These are phyloP conservation scores for Eucriotettix oculatus DNA, from an alignment of 2,888 invertebrate species.

Conservation along the genomic window DNA sequence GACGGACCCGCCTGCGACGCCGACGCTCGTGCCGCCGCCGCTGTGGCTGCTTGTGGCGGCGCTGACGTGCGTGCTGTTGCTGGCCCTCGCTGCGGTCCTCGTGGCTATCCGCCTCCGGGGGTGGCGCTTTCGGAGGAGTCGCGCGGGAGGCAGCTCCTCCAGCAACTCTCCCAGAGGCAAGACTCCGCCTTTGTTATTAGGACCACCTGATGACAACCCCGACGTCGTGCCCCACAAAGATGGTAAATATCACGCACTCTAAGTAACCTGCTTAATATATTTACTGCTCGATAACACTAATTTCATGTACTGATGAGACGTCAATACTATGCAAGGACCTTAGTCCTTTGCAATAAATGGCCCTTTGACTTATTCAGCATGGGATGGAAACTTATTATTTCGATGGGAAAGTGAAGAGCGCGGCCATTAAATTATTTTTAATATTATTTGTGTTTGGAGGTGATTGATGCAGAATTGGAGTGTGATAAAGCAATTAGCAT, in stretches of 20 bases:
- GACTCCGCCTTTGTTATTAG: not conserved
- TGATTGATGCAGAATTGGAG: too few species aligned
- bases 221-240: not conserved
- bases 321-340: too few species aligned
- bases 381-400: too few species aligned
- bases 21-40: slow-evolving; percentile 7
- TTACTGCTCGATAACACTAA: too few species aligned
- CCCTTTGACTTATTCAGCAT: too few species aligned
- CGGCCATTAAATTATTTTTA: too few species aligned
- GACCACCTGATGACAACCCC: not conserved
- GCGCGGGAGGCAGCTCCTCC: not conserved
- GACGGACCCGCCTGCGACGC: slow-evolving; percentile 2
- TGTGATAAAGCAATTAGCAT: too few species aligned
- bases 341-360: too few species aligned
- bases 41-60: slow-evolving; percentile 10
- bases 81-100: slow-evolving; percentile 3
- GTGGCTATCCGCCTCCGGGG: slow-evolving; percentile 2
- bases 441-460: too few species aligned
- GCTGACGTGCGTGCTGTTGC: slow-evolving; percentile 1
- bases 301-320: too few species aligned
- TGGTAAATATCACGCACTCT: not conserved
- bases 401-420: too few species aligned
- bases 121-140: not conserved
- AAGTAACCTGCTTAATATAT: too few species aligned
- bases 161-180: not conserved